A percentile compares a stretch with the other conserved stretches of the same genome.
phyloP scores from a whole-genome alignment of 2,888 invertebrate genomes.

The Troilus luridus region DNA sequence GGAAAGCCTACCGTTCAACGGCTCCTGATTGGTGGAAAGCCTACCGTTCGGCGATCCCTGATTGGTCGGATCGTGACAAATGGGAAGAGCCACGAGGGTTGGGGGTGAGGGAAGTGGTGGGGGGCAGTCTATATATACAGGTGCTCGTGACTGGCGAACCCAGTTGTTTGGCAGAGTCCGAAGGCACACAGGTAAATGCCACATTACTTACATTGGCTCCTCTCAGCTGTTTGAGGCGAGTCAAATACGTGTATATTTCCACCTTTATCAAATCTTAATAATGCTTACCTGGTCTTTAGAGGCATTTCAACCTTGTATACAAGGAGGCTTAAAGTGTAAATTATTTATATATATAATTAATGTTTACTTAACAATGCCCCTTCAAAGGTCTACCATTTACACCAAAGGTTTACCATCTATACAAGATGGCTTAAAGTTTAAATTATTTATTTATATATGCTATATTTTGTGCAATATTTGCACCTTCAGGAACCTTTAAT shows the following conservation, averaged over 20 bases:
- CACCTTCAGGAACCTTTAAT: too few relatives aligned
- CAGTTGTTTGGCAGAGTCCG: conserved; percentile 28
- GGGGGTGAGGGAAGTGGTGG: conserved; percentile 47
- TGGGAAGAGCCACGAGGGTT: conserved; percentile 52
- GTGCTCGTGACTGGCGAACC: not conserved
- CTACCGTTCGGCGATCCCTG: not conserved
- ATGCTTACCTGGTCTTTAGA: too few relatives aligned
- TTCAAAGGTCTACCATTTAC: too few relatives aligned
- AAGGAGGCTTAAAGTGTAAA: too few relatives aligned
- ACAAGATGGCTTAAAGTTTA: too few relatives aligned
- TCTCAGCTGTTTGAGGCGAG: not conserved
- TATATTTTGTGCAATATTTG: too few relatives aligned
- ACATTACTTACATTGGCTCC: not conserved
- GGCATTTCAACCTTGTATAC: too few relatives aligned
- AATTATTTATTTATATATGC: too few relatives aligned
- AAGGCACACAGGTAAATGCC: not conserved
- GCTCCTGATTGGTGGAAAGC: conserved; percentile 6
- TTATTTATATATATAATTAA: too few relatives aligned
- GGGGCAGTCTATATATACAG: conserved; percentile 45
- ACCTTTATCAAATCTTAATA: not conserved
- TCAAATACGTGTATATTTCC: not conserved
- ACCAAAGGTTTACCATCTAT: too few relatives aligned
- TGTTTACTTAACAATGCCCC: too few relatives aligned
- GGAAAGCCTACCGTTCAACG: conserved; percentile 14
- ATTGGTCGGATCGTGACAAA: conserved; percentile 35